phyloP scores from a whole-genome alignment of 2,113 vertebrate genomes.

The Micronisus gabar region DNA sequence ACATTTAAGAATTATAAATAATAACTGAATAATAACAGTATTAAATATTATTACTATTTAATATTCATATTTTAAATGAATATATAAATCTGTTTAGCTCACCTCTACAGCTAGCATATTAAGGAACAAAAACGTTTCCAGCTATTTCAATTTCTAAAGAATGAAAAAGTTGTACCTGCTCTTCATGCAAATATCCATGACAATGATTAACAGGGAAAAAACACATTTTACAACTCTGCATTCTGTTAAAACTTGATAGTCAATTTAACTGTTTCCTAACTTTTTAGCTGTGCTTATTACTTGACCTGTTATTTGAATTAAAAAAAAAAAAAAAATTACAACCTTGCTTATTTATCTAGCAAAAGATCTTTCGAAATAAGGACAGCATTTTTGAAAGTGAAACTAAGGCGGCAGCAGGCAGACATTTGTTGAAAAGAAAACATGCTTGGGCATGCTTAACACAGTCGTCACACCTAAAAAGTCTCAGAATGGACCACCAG shows the following conservation, averaged over 20 bases:
- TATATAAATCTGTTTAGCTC: not conserved
- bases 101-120: not conserved
- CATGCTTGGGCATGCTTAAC: not conserved
- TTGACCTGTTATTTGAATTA: not conserved
- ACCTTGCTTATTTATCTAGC: not conserved
- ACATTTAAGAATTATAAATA: not conserved
- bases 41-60: not conserved
- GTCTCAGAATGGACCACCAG: not conserved
- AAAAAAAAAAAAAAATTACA: fast-evolving
- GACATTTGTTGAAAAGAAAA: not conserved
- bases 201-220: not conserved
- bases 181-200: not conserved
- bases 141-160: not conserved
- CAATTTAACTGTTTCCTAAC: not conserved
- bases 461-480: not conserved
- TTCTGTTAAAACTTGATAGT: not conserved
- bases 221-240: not conserved
- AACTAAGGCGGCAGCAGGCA: not conserved
- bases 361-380: not conserved
- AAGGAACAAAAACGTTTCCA: not conserved
- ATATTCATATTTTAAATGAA: not conserved
- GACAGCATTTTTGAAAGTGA: conserved; percentile 16
- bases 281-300: not conserved
- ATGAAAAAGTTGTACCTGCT: not conserved
- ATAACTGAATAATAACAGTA: not conserved